Conservation (phyloP, 2,888 invertebrate species). For the Pterobdella sp. region DNA sequence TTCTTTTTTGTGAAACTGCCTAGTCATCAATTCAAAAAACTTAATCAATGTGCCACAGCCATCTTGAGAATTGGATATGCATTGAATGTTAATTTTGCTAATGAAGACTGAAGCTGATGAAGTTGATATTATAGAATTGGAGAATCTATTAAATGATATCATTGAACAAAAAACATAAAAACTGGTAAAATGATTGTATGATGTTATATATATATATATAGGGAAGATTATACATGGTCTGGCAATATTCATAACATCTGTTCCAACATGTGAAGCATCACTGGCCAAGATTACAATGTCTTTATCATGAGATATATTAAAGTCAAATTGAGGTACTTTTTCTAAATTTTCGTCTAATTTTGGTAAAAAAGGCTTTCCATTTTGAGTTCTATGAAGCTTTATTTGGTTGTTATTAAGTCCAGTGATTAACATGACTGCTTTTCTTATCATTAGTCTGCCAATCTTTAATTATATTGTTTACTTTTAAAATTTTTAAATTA, state of each 20-base stretch:
- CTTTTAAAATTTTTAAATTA: not conserved
- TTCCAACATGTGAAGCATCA: slow-evolving; percentile 50
- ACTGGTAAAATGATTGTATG: not conserved
- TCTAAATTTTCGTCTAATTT: not conserved
- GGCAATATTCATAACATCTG: slow-evolving; percentile 83
- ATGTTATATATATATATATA: not conserved
- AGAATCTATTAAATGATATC: not conserved
- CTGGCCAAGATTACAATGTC: slow-evolving; percentile 69
- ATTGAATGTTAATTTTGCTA: not conserved
- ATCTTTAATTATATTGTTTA: slow-evolving; percentile 1
- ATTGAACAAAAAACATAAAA: not conserved
- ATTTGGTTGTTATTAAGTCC: slow-evolving; percentile 15
- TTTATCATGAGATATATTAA: slow-evolving; percentile 90
- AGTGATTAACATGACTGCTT: slow-evolving; percentile 1
- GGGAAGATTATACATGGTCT: slow-evolving; percentile 46
- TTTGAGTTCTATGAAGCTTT: not conserved
- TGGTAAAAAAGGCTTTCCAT: slow-evolving; percentile 13
- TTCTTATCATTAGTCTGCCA: slow-evolving; percentile 15
- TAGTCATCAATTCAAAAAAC: slow-evolving; percentile 79
- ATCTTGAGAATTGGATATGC: slow-evolving; percentile 12
- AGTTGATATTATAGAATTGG: no score
- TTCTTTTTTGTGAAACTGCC: slow-evolving; percentile 71
- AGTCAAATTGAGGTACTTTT: slow-evolving; percentile 53
- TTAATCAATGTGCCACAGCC: slow-evolving; percentile 56
- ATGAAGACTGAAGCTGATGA: not conserved